Evolutionary conservation across 2,797 vertebrate species (phyloP).

Genomic region (Phylloscopus collybita): DNA sequence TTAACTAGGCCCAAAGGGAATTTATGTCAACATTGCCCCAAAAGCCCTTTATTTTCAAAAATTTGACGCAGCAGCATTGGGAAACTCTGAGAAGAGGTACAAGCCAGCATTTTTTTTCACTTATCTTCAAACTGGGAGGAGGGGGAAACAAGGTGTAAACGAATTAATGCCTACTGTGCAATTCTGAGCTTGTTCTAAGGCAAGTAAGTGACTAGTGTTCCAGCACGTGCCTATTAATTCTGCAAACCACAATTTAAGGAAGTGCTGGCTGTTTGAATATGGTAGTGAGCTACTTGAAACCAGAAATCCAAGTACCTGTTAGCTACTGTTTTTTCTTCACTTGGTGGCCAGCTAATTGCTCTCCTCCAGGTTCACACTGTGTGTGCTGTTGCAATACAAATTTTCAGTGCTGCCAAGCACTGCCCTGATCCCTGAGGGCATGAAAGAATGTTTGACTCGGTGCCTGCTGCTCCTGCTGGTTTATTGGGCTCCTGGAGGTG

Average conservation of each 20-base stretch:
- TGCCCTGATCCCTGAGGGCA: not conserved
- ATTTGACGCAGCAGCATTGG: not conserved
- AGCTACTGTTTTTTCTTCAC: not conserved
- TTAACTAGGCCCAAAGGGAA: not conserved
- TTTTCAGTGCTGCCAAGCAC: not conserved
- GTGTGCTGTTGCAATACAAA: not conserved
- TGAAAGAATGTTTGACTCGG: not conserved
- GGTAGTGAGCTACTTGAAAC: not conserved
- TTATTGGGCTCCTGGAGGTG: not conserved
- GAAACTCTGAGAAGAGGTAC: not conserved
- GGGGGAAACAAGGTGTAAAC: not conserved
- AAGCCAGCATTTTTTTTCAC: not conserved
- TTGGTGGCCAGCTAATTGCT: not conserved
- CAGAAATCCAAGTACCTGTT: not conserved
- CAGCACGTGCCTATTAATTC: not conserved
- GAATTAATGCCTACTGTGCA: not conserved
- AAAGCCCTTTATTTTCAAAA: not conserved
- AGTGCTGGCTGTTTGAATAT: not conserved
- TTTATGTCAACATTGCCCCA: not conserved
- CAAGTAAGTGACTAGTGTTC: not conserved
- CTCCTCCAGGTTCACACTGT: fast-evolving
- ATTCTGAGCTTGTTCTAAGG: not conserved
- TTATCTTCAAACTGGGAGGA: not conserved
- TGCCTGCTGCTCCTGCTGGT: not conserved
- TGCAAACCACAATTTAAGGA: not conserved